A percentile compares a stretch with the other conserved stretches of the same genome.
Evolutionary conservation across 1,140 invertebrate species (phyloP).

Genomic region (Venustaconcha ellipsiformis): DNA sequence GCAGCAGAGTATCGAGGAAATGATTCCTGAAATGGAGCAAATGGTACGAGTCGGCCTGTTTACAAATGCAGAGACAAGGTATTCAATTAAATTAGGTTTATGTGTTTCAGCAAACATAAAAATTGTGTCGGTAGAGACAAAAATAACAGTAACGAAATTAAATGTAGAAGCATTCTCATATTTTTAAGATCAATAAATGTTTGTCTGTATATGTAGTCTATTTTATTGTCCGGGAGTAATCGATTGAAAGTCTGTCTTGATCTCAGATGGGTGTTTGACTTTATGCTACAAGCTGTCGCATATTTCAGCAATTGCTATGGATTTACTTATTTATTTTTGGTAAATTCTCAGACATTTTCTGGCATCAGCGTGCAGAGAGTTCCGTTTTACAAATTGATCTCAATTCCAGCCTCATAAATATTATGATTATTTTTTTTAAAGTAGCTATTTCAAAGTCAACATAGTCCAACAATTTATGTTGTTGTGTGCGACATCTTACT

Average conservation of each 20-base stretch:
- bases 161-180: neutral
- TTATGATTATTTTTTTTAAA: no score
- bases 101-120: no score
- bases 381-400: neutral
- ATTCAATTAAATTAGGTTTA: slow-evolving; percentile 28
- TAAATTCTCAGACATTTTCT: neutral
- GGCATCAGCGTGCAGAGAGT: neutral
- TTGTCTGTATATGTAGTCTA: neutral
- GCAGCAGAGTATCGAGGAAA: slow-evolving; percentile 78
- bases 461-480: neutral
- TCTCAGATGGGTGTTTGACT: neutral
- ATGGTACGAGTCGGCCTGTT: slow-evolving; percentile 79
- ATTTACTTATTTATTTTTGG: no score
- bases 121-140: no score
- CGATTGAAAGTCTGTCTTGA: neutral
- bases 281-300: neutral
- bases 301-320: neutral
- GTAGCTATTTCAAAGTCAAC: no score
- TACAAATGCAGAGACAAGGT: slow-evolving; percentile 78
- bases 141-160: neutral
- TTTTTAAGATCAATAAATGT: neutral
- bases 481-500: neutral
- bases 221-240: neutral
- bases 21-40: slow-evolving; percentile 80
- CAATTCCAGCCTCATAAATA: no score